Evolutionary conservation across 2,888 invertebrate genomes (phyloP), one percentile per base, ranked within the genome.

Genomic region (Lepidocyrtinus sp.): DNA sequence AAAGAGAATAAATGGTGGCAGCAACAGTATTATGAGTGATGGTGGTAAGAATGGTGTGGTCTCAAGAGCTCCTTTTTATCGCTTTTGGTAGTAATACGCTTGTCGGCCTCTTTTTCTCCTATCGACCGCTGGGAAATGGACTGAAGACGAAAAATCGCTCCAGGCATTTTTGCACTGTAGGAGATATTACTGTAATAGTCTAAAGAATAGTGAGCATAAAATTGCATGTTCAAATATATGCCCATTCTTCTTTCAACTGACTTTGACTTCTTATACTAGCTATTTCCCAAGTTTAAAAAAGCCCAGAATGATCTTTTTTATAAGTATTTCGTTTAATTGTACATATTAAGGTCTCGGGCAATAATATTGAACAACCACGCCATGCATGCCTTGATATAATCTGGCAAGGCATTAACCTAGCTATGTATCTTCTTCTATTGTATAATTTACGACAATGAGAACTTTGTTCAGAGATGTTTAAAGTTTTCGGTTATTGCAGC

Each of bases 111-210:
- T 45, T 68, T 73, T 68, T 55, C 59, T 70, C 21, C 62, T 67
- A 69, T 64, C 69, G 15, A 63, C 74, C 64, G 79, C 74, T 79
- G 74, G 70, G 79, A 79, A 79, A 70, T 63, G 22, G 27, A 75
- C 70, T 62, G 46, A 79, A 65, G 46, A 79, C 15, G 19, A 15
- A 45, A 50, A 63, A 79, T 75, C 65, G 70, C 74, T 79, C 74
- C 65, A 65, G 79, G 79, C 79, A 70, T 64, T 79, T 45, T 46
- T 74, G 79, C 79, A 79, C 74, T 65, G 79, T 79, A 74, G 79
- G 74, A 78, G 68, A 61, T 63, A 71, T 67, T 71, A 62, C 22
- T 74, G 59, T 25, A 27, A n/a, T n/a, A n/a, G 17, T 50, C n/a
- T n/a, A 50, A 50, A 50, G 50, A 50, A 50, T 15, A 50, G 50